These are phyloP conservation scores for Echeneis naucrates DNA, from an alignment of 2,797 vertebrate species.

Conservation along the genomic window DNA sequence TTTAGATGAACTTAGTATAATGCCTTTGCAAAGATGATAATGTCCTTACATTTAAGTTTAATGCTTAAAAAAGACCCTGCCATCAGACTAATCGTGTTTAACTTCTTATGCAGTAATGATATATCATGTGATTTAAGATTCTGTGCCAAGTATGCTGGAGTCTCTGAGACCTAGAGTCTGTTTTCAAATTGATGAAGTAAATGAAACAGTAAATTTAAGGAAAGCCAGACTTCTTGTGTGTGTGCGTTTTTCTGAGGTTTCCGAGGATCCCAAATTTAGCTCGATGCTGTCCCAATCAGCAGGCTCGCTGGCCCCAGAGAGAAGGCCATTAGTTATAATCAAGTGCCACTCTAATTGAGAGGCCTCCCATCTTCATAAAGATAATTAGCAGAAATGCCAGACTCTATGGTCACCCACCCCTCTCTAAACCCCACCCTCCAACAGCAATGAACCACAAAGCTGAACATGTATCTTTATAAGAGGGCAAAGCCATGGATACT, in stretches of 20 bases:
- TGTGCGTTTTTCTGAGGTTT: slow-evolving; percentile 35
- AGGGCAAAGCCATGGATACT: slow-evolving; percentile 43
- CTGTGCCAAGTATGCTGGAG: neutral
- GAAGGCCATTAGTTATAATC: slow-evolving; percentile 77
- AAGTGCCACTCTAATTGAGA: slow-evolving; percentile 73
- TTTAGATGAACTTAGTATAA: slow-evolving; percentile 19
- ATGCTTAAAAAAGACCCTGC: neutral
- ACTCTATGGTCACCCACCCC: slow-evolving; percentile 33
- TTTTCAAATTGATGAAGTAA: neutral
- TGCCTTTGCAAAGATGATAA: neutral
- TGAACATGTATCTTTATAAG: slow-evolving; percentile 71
- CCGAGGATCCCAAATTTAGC: neutral
- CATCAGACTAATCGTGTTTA: neutral
- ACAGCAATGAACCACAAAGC: slow-evolving; percentile 45
- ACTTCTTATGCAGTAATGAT: neutral
- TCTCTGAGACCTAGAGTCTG: too few relatives aligned
- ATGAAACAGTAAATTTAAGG: neutral
- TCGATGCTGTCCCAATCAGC: slow-evolving; percentile 37
- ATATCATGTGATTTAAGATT: neutral
- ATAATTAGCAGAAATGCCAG: slow-evolving; percentile 79
- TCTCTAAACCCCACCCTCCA: slow-evolving; percentile 36
- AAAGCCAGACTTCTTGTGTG: neutral
- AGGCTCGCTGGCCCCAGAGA: slow-evolving; percentile 8
- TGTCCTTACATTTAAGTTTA: neutral
- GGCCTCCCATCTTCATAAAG: slow-evolving; percentile 76